Base-by-base conservation (phyloP, 2,888 invertebrate genomes). In the Hirtodrosophila duncani region DNA sequence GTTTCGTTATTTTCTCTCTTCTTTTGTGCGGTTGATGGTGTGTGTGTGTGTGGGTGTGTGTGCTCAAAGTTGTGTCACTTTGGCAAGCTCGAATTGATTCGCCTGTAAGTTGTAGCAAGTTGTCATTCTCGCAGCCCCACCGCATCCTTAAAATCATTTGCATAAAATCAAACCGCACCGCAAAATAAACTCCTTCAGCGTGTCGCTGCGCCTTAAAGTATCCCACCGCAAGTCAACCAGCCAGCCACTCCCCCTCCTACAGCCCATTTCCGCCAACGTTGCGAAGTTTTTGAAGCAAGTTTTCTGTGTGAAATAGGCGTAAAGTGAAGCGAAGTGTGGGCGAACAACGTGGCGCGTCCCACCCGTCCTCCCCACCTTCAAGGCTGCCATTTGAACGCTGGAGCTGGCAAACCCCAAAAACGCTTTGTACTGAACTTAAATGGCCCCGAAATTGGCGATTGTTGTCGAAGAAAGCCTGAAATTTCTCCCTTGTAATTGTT, bases 131-230 rank as follows among this genome's bases (percentile, higher is more conserved):
- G 24, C 0, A 14, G 2, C 9, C 13, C 8, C 11, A 10, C 24
- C 23, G 23, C 9, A 30, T 17, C 16, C 20, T 8, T 44, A 63
- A 63, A 68, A 60, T 74, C 60, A 70, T 74, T 74, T 74, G 75
- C 71, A 78, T 79, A 71, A 74, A 71, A 71, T 75, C 79, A 75
- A 75, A 78, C 68, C 79, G 51, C 60, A 78, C 51, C 65, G 63
- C 56, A 74, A 72, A 72, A 72, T 69, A 74, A 74, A 74, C 71
- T 78, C 48, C 45, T 52, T 44, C 51, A n/a, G n/a, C 48, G 38
- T 49, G 70, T 33, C 51, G 46, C 65, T 63, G 48, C 45, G 67
- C 59, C 64, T 42, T 34, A 43, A 51, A 59, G 43, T 58, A 18
- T 42, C 38, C 31, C 24, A 24, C 36, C 60, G 39, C 43, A 29